These are phyloP conservation scores for Zeus faber DNA, from an alignment of 2,113 vertebrate species.

Conservation along the genomic window DNA sequence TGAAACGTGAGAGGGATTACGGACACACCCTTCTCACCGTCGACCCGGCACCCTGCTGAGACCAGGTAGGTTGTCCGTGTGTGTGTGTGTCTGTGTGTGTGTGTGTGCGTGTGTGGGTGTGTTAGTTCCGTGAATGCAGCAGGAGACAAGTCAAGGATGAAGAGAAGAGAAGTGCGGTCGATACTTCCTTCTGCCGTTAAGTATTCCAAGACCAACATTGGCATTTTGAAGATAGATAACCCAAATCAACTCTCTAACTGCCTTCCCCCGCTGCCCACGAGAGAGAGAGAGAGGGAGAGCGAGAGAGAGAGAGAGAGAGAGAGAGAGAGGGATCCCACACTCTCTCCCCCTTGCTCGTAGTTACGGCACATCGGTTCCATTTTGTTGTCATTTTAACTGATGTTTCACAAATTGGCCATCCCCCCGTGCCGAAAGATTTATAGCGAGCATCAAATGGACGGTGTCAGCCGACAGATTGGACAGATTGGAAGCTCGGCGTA, in stretches of 20 bases:
- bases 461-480: no score
- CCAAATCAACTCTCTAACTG: conserved; percentile 27
- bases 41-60: no score
- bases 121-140: not conserved
- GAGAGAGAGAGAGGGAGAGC: not conserved
- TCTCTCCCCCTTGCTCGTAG: not conserved
- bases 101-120: not conserved
- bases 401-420: not conserved
- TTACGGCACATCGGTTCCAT: conserved; percentile 4
- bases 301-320: not conserved
- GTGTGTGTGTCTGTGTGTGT: conserved; percentile 1
- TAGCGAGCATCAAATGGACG: no score
- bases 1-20: no score
- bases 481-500: no score
- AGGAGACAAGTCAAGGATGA: not conserved
- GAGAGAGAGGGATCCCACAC: not conserved
- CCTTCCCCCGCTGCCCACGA: conserved; percentile 1
- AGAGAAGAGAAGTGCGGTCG: conserved; percentile 28
- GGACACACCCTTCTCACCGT: no score
- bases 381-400: conserved; percentile 3
- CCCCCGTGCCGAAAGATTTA: no score
- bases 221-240: conserved; percentile 47
- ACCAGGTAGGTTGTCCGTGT: not conserved
- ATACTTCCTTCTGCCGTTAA: conserved; percentile 48
- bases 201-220: conserved; percentile 32